A percentile compares a stretch with the other conserved stretches of the same genome.
Conservation (phyloP, 2,797 vertebrate genomes). For the Sebastes iracundus region DNA sequence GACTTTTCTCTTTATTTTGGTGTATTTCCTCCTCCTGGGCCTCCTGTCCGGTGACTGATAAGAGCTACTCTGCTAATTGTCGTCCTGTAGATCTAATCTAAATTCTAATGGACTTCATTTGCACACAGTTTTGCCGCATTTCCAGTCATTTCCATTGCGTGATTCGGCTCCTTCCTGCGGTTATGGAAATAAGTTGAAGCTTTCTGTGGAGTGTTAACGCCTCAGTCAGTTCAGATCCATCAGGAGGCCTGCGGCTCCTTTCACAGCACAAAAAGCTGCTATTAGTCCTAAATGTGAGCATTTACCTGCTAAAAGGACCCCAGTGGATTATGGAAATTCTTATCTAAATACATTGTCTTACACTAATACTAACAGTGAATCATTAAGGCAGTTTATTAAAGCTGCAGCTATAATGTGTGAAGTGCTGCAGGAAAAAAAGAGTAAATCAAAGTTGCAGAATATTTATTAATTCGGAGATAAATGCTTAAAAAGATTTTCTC, state of each 20-base stretch:
- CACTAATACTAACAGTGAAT: not conserved
- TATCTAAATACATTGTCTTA: constrained; percentile 31
- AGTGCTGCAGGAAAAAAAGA: not conserved
- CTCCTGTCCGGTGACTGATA: constrained; percentile 40
- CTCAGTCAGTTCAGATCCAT: constrained; percentile 42
- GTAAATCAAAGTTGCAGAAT: not conserved
- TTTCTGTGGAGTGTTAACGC: constrained; percentile 40
- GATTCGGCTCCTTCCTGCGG: constrained; percentile 68
- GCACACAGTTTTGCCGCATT: constrained; percentile 77
- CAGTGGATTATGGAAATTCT: constrained; percentile 25
- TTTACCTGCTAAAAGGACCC: constrained; percentile 25
- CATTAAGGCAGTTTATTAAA: not conserved
- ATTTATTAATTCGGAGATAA: not conserved
- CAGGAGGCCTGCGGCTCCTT: constrained; percentile 53
- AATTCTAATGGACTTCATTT: constrained; percentile 81
- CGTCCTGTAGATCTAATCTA: constrained; percentile 78
- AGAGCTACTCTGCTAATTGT: constrained; percentile 74
- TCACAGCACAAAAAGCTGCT: constrained; percentile 41
- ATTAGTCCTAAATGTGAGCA: constrained; percentile 48
- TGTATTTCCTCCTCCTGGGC: not conserved
- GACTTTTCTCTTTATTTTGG: not conserved
- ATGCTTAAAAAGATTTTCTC: no score
- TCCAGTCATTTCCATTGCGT: constrained; percentile 78
- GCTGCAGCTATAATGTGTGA: not conserved
- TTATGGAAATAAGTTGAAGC: constrained; percentile 61